These are phyloP conservation scores for Paramacrobiotus metropolitanus DNA, from an alignment of 1,140 invertebrate genomes.

Conservation along the genomic window DNA sequence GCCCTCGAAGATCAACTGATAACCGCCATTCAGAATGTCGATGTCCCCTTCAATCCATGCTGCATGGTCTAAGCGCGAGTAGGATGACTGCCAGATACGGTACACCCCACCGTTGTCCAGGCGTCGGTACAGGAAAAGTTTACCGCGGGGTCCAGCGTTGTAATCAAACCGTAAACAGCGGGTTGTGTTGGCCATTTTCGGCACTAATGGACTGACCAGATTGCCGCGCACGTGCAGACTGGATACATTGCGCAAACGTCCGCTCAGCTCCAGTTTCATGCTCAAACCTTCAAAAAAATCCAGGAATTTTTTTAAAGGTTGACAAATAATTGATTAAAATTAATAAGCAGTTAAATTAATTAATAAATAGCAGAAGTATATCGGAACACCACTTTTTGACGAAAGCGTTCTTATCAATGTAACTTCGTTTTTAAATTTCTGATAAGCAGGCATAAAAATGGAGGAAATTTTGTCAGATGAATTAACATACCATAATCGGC, in stretches of 20 bases:
- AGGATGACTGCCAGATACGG: background rate
- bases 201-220: background rate
- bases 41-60: background rate
- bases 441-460: too few species aligned
- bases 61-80: background rate
- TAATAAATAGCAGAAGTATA: too few species aligned
- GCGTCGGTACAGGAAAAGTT: background rate
- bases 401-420: background rate
- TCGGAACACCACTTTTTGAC: too few species aligned
- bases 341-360: too few species aligned
- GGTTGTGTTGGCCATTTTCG: background rate
- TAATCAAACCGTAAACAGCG: background rate
- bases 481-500: conserved; percentile 2
- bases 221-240: background rate
- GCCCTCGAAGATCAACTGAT: conserved; percentile 1
- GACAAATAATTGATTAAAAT: too few species aligned
- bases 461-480: too few species aligned
- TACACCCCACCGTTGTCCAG: background rate
- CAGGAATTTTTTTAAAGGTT: too few species aligned
- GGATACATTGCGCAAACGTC: background rate
- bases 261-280: background rate
- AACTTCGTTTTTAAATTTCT: background rate
- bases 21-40: background rate
- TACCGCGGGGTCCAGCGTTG: background rate
- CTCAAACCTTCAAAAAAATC: background rate